Evolutionary conservation across 2,797 vertebrate genomes (phyloP), one percentile per base, ranked within the genome.

Genomic region (Danionella dracula): DNA sequence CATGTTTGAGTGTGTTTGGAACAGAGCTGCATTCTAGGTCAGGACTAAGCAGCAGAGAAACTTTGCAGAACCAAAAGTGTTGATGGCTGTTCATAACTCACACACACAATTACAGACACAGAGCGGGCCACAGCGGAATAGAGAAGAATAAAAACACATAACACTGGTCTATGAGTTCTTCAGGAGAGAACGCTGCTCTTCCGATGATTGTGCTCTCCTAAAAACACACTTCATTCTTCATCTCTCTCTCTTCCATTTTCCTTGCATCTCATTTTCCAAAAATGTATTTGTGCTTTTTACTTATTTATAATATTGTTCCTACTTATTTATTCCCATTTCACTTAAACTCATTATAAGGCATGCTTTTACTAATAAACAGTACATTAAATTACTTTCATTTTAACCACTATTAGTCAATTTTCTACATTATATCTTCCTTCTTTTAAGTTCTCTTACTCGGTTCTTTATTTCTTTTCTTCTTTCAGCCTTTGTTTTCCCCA

Each of bases 61-160:
- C 32, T 56, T 51, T 53, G 7, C 40, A 53, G 51, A 45, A 46
- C 5, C 13, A n/a, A 55, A 40, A 15, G 1, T 2, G 46, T 41
- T 67, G 54, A 74, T 71, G 63, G 71, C 20, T 40, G 41, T 4
- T 23, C 31, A 63, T 38, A 67, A 70, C 20, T 63, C 40, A 29
- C 63, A 40, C 56, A 49, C n/a, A n/a, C n/a, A n/a, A 35, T 71
- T 64, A 17, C 45, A 38, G 41, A 41, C 40, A 37, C 19, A 53
- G 37, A 58, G 23, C 12, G 27, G 13, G 53, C 31, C 42, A 27
- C 27, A 1, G 31, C 35, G 46, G 34, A 20, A 29, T 20, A 15
- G 20, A 12, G 15, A 10, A 27, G 20, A 17, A 29, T 13, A 15
- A 32, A 12, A 58, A 42, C 41, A 51, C 60, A 63, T 53, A 48